Percentiles rank a stretch among this genome's conserved stretches.
These are phyloP conservation scores for Falco concolor DNA, from an alignment of 2,797 vertebrate genomes.

Conservation along the genomic window DNA sequence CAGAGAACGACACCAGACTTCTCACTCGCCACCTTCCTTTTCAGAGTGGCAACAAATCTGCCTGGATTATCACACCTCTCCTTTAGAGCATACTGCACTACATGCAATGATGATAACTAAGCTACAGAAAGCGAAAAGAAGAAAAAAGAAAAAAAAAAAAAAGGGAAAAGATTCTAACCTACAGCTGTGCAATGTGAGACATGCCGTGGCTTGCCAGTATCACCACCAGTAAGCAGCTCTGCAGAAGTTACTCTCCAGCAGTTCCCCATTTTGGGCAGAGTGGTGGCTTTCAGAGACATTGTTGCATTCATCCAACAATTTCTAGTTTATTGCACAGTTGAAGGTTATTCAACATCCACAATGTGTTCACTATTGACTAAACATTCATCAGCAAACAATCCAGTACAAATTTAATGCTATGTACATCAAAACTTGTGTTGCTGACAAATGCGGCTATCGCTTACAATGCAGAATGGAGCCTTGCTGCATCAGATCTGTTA, in stretches of 20 bases:
- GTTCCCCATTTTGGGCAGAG: neutral
- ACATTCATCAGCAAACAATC: neutral
- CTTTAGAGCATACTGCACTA: neutral
- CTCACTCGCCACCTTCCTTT: neutral
- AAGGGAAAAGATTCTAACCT: neutral
- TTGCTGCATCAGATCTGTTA: neutral
- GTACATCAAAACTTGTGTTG: neutral
- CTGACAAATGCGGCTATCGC: neutral
- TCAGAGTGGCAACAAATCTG: neutral
- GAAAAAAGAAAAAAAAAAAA: too few species aligned
- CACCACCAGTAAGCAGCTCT: neutral
- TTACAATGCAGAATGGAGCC: neutral
- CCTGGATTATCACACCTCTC: neutral
- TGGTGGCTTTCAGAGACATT: neutral
- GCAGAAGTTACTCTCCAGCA: neutral
- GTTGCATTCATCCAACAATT: neutral
- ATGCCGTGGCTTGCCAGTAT: accelerated
- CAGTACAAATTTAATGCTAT: neutral
- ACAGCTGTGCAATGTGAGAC: neutral
- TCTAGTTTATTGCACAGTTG: neutral
- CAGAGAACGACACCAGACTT: neutral
- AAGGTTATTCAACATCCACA: neutral
- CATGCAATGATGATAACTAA: neutral
- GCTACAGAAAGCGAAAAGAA: too few species aligned
- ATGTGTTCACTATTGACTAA: neutral